These are phyloP conservation scores for Catharus ustulatus DNA, from an alignment of 2,797 vertebrate genomes.

Conservation along the genomic window DNA sequence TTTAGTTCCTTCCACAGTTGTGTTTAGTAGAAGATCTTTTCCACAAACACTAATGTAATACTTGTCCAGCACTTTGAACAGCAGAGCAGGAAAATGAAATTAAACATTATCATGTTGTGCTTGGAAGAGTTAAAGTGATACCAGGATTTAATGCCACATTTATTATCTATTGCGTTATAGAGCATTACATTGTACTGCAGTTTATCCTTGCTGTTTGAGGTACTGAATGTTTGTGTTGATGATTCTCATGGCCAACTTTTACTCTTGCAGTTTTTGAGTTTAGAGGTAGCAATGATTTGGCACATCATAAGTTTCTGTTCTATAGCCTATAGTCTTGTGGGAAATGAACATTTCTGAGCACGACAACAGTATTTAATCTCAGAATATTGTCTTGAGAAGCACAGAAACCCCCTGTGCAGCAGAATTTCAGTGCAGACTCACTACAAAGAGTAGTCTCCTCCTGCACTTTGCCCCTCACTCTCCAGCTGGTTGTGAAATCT, in stretches of 20 bases:
- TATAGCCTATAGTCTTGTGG: background rate
- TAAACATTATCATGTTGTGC: background rate
- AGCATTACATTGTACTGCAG: background rate
- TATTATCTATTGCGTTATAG: background rate
- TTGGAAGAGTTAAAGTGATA: background rate
- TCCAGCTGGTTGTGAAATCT: background rate
- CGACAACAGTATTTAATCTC: background rate
- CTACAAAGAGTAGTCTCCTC: background rate
- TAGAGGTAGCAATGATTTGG: background rate
- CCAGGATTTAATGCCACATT: background rate
- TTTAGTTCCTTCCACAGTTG: background rate
- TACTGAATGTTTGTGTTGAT: background rate
- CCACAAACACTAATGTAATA: background rate
- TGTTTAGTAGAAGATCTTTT: background rate
- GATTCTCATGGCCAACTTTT: background rate
- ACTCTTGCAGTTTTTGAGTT: background rate
- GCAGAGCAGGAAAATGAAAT: background rate
- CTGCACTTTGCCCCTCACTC: background rate
- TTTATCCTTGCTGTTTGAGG: background rate
- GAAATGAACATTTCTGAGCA: background rate
- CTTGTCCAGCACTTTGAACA: background rate
- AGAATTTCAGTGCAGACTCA: accelerated
- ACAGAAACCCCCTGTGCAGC: background rate
- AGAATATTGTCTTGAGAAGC: background rate
- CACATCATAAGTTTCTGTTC: background rate